These are phyloP conservation scores for Distichodus sexfasciatus DNA, from an alignment of 2,797 vertebrate species.

Conservation along the genomic window DNA sequence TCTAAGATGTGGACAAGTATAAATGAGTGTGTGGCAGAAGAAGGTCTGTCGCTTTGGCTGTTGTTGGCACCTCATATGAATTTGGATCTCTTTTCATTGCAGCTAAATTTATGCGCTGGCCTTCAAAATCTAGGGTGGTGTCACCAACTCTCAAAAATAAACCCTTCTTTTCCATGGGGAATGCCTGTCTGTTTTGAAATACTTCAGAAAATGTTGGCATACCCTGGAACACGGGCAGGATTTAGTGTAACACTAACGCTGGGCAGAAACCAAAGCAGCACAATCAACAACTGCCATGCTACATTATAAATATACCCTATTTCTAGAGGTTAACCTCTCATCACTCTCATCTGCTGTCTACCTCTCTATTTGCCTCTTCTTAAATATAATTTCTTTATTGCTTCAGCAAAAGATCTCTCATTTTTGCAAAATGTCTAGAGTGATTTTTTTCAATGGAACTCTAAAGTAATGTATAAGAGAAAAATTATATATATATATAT, in stretches of 20 bases:
- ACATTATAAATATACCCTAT: constrained; percentile 21
- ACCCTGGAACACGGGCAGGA: constrained; percentile 53
- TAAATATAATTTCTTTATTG: background rate
- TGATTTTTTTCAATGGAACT: background rate
- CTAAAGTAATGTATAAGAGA: too few species aligned
- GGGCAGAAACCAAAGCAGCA: background rate
- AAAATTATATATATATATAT: too few species aligned
- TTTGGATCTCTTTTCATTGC: constrained; percentile 79
- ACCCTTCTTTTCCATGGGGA: constrained; percentile 67
- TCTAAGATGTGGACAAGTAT: constrained; percentile 44
- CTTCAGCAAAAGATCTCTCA: background rate
- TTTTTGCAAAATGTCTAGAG: background rate
- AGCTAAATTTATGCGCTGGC: constrained; percentile 81
- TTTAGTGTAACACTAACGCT: constrained; percentile 53
- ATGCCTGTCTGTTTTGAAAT: constrained; percentile 66
- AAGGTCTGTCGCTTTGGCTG: constrained; percentile 65
- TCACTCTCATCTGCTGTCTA: background rate
- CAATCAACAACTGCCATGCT: constrained; percentile 24
- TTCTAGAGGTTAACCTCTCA: background rate
- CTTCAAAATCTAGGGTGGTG: constrained; percentile 78
- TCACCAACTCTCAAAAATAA: constrained; percentile 81
- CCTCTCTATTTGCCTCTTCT: background rate
- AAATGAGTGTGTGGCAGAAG: constrained; percentile 53
- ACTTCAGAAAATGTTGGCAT: constrained; percentile 68
- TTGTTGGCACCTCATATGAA: constrained; percentile 75